Evolutionary conservation across 2,797 vertebrate genomes (phyloP), one percentile per base, ranked within the genome.

Genomic region (Hylomyscus alleni): DNA sequence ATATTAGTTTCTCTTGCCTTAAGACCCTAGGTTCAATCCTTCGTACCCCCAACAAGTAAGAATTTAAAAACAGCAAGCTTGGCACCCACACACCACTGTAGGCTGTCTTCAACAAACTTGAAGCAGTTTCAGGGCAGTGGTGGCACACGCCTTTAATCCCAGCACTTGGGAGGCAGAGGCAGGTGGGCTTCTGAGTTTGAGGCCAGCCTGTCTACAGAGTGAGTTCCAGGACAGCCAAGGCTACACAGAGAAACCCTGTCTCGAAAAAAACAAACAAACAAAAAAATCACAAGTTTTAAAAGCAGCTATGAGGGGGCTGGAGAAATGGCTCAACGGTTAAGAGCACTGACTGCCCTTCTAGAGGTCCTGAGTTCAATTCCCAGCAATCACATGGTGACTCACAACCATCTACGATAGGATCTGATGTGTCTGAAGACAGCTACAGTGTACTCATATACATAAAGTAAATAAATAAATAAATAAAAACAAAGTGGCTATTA

Each of bases 51-150:
- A 15, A 81, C n/a, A 81, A 15, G 20, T 81, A 37, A 78, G 37
- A 14, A 58, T 58, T 81, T 8, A 37, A 82, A n/a, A 82, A 37
- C 54, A 81, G n/a, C 6, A 37, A 40, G n/a, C 52, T 97, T 95
- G 12, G 15, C 65, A 92, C 58, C 47, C 92, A 22, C 10, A 85
- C 44, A 56, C 22, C 78, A 50, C 88, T 90, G 47, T 34, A 50
- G 60, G 3, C 60, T 50, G 31, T 11, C 83, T 67, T 6, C 75
- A 96, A 77, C 29, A 97, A 97, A 73, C 80, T 6, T 3, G 40
- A 95, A 95, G 75, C 82, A 5, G 4, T 69, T 76, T 85, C n/a
- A 65, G 90, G n/a, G n/a, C n/a, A n/a, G n/a, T n/a, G n/a, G n/a
- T n/a, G n/a, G n/a, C n/a, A n/a, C n/a, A n/a, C n/a, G n/a, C n/a